Base-by-base conservation (phyloP, 2,888 invertebrate species). In the Clepsis dumicolana region DNA sequence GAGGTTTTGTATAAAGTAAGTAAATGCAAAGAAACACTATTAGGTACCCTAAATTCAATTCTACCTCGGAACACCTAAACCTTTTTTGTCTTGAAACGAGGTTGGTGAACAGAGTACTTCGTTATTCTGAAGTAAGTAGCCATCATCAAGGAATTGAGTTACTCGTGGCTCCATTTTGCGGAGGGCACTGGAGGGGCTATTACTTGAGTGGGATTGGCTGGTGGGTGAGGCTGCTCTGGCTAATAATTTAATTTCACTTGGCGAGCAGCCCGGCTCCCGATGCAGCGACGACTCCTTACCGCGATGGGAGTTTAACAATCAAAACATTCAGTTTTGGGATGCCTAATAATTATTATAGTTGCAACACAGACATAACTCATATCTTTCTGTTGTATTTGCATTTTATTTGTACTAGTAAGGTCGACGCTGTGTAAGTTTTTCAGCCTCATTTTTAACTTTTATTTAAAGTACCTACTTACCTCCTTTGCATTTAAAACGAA, bases 161-260 rank as follows among this genome's bases (percentile, higher is more conserved):
- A 68, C 63, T 68, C 59, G 59, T 63, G 67, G 67, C 56, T 63
- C 67, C 68, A 59, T 66, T 65, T 65, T 59, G 70, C 44, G 65
- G 57, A 63, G 62, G 65, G 70, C 57, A 62, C 53, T 62, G 70
- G 50, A 70, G 65, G 65, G 57, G 59, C 70, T 75, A 73, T 75
- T 72, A 64, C 52, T 68, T 52, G 68, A 68, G 68, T 64, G 59
- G 68, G 64, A 68, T 63, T 68, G 68, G 68, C 44, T 59, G 68
- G 59, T 44, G 52, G 65, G 74, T 57, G 68, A 72, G 73, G 72
- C 74, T 73, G 60, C 64, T 72, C 44, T 61, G 64, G 73, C 72
- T 79, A 75, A 76, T 80, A 79, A 80, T 75, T 79, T 74, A 73
- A 79, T 80, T 77, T 74, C 41, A 62, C 62, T 75, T 79, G 80